Evolutionary conservation across 2,113 vertebrate species (phyloP), one percentile per base, ranked within the genome.

Genomic region (Clupea harengus): DNA sequence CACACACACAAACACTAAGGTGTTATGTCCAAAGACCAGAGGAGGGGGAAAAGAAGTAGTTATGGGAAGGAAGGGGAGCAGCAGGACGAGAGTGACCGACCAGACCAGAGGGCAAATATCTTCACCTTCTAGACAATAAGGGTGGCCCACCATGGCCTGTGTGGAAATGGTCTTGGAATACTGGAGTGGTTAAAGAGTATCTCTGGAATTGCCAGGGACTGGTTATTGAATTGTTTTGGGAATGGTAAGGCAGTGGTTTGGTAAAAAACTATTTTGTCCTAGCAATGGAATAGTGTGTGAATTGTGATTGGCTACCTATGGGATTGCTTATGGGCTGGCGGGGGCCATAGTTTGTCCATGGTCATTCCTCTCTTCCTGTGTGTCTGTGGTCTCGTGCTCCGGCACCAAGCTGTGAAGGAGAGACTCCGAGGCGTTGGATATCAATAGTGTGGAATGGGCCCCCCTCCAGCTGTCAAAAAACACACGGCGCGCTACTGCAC

Each of bases 401-500:
- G 47, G n/a, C 80, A 52, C 52, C 44, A 57, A 18, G 32, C 78
- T 81, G 84, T 78, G 72, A 45, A 64, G 82, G 4, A 85, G 83
- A 60, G 64, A 60, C 81, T 84, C 84, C 84, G n/a, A 80, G 78
- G 72, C 72, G 82, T 80, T 60, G 64, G 46, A 82, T 84, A 85
- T 83, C 78, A 78, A 1, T 60, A 1, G 32, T 7, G 22, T 22
- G 54, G 45, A 64, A 60, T 17, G 57, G 52, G 32, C 72, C 17
- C 18, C 78, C 32, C 75, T 88, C 84, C 85, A 88, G 88, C 87
- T 83, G 82, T 82, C 78, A n/a, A 4, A 72, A 86, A 87, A 82
- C 81, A 86, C 45, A 81, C 86, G 45, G 81, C 49, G 28, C 25
- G 80, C 85, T 87, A 64, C 81, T 64, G 64, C 83, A 82, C 84